These are phyloP conservation scores for Corythaeola cristata DNA, from an alignment of 2,113 vertebrate genomes.

Conservation along the genomic window DNA sequence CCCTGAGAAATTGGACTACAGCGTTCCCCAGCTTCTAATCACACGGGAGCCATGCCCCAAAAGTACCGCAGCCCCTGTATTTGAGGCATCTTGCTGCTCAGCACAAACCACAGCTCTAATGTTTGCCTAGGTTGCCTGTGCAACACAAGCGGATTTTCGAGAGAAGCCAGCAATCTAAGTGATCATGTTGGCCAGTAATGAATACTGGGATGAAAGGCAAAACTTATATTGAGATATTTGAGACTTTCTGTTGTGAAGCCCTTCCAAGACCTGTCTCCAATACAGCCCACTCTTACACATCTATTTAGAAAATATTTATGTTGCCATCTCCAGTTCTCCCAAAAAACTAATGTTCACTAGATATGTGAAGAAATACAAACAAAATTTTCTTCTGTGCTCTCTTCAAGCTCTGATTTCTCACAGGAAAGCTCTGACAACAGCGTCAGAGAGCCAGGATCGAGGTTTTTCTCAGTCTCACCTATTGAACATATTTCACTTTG, in stretches of 20 bases:
- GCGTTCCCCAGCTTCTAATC: not conserved
- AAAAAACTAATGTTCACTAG: not conserved
- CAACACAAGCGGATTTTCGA: not conserved
- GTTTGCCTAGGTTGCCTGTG: not conserved
- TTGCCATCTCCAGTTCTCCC: not conserved
- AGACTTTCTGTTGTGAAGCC: not conserved
- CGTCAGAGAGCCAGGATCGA: not conserved
- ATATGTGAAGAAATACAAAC: not conserved
- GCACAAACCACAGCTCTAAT: not conserved
- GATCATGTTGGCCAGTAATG: not conserved
- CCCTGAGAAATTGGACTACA: not conserved
- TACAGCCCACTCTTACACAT: fast-evolving
- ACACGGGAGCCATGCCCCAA: fast-evolving
- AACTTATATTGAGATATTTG: not conserved
- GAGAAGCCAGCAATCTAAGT: not conserved
- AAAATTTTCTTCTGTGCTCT: not conserved
- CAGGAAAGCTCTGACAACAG: fast-evolving
- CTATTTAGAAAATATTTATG: not conserved
- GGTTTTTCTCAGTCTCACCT: not conserved
- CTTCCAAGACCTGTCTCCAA: not conserved
- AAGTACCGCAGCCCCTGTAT: fast-evolving
- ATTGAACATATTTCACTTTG: not conserved
- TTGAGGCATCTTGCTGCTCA: not conserved
- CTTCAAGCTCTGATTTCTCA: not conserved
- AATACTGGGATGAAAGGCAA: not conserved